Conservation (phyloP, 2,888 invertebrate species). For the Coenonympha glycerion region DNA sequence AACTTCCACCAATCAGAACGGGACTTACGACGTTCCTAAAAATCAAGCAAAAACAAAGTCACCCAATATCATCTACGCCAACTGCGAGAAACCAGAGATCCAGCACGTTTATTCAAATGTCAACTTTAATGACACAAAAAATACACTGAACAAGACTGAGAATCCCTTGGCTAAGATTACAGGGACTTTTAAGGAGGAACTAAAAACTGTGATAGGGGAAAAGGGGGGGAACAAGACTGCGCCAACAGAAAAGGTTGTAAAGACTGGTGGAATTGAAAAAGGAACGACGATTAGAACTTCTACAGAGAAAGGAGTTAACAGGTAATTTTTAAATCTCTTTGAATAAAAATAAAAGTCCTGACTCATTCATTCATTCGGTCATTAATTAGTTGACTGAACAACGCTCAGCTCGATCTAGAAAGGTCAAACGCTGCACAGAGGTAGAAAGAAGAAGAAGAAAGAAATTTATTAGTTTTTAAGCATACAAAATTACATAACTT, state of each 20-base stretch:
- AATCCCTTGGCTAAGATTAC: constrained; percentile 44
- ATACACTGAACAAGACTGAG: constrained; percentile 54
- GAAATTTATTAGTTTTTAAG: no score
- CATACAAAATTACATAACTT: no score
- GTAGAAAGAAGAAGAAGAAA: no score
- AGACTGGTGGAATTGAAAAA: neutral
- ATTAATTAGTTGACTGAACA: no score
- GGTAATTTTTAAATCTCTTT: no score
- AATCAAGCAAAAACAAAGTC: constrained; percentile 38
- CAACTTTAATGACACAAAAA: constrained; percentile 47
- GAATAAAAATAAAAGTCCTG: no score
- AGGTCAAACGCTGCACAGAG: no score
- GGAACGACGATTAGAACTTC: constrained; percentile 7
- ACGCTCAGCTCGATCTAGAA: no score
- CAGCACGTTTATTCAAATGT: constrained; percentile 56
- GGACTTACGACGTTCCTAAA: constrained; percentile 49
- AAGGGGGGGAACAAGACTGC: constrained; percentile 31
- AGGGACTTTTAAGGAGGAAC: constrained; percentile 58
- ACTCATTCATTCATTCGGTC: no score
- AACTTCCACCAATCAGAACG: constrained; percentile 40
- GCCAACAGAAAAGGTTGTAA: constrained; percentile 1
- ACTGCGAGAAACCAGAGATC: constrained; percentile 49
- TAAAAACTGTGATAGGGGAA: constrained; percentile 58
- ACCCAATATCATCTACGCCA: constrained; percentile 51
- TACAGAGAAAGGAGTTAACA: constrained; percentile 3